Evolutionary conservation across 64 coral and sea anemone genomes (phyloP), one percentile per base, ranked within the genome.

Genomic region (Acropora tenuis): DNA sequence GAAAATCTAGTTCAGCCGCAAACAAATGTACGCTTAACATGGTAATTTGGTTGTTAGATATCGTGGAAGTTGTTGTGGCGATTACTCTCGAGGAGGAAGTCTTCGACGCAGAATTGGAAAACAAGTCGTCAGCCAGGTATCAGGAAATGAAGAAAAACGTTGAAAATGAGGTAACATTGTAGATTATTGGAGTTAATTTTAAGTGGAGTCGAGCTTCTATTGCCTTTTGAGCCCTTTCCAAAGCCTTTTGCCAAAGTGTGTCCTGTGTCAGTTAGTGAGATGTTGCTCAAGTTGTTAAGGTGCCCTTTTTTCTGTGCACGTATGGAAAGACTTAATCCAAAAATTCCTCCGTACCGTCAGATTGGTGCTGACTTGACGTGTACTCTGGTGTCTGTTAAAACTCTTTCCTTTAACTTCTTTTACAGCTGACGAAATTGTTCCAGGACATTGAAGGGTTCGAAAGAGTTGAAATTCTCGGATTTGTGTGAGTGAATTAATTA

Each of bases 381-480:
- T 63, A 63, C 60, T 63, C 10, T 63, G 3, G 16, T 13, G 60
- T 13, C 16, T 63, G 2, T 3, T 11, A 15, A 13, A 13, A 13
- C 60, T 63, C 11, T 12, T 63, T 63, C 16, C 60, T 63, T 63
- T 63, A 63, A 7, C 8, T 63, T 63, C 16, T 63, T 48, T 20
- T 8, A 47, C 88, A 95, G 93, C 78, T 95, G 15, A 91, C 89
- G 11, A 17, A 43, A 1, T 74, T 95, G 74, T 95, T 95, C 84
- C 44, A 48, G 13, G 41, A 91, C 57, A 77, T 95, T 8, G 79
- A 58, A 82, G 93, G 93, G 30, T 95, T 95, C 76, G 60, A 88
- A 66, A 75, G 78, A 77, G 78, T 95, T 47, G 78, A 91, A 30
- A 95, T 95, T 79, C 69, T 95, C 43, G 79, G 79, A 69, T 95